A percentile compares a stretch with the other conserved stretches of the same genome.
Conservation (phyloP, 2,797 vertebrate species). For the Phoeniculus purpureus region DNA sequence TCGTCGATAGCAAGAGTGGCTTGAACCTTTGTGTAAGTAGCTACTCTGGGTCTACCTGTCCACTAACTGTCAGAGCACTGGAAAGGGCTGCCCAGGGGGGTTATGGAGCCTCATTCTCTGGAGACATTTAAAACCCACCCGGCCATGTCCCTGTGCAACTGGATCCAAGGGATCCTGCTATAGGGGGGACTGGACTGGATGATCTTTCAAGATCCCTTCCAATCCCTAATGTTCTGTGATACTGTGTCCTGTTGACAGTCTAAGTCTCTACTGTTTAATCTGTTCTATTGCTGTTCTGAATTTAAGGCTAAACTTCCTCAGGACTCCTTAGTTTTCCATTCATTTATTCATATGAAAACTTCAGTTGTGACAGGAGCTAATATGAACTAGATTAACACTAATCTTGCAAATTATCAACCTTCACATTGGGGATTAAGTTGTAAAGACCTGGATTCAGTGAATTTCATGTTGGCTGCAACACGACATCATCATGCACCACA, state of each 20-base stretch:
- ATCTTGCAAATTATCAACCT: background rate
- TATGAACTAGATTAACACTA: background rate
- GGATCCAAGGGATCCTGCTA: no score
- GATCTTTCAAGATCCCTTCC: no score
- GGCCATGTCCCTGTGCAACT: no score
- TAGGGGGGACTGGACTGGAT: no score
- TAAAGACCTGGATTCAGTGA: background rate
- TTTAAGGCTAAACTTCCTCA: background rate
- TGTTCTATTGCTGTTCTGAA: background rate
- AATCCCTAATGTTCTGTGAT: no score
- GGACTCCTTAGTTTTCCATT: background rate
- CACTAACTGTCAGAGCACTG: constrained; percentile 9
- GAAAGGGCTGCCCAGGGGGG: no score
- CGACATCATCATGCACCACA: background rate
- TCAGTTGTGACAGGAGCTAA: background rate
- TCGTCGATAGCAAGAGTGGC: background rate
- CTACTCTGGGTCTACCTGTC: constrained; percentile 66
- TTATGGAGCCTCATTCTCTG: no score
- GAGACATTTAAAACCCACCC: no score
- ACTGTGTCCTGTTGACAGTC: background rate
- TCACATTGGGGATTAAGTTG: background rate
- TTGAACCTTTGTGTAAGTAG: constrained; percentile 33
- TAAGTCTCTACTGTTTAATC: background rate
- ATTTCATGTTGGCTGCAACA: background rate
- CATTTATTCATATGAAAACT: background rate